Conservation (phyloP, 2,113 vertebrate species). For the Empidonax traillii region DNA sequence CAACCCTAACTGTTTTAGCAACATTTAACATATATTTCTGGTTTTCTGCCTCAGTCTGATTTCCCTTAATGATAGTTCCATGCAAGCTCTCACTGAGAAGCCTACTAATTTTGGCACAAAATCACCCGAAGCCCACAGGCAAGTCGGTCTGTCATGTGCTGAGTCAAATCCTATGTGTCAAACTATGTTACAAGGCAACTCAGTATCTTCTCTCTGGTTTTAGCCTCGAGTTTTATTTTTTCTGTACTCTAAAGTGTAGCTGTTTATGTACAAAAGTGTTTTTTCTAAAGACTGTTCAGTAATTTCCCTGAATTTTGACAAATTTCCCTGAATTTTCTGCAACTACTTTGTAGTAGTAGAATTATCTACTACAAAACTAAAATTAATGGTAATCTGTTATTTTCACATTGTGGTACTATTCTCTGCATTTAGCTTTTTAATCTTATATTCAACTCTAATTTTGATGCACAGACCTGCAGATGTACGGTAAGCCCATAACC, state of each 20-base stretch:
- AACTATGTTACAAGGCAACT: neutral
- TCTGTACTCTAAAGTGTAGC: neutral
- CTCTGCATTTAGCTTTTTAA: neutral
- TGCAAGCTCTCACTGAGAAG: neutral
- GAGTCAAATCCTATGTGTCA: constrained; percentile 45
- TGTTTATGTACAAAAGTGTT: neutral
- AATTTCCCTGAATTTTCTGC: neutral
- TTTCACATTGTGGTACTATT: neutral
- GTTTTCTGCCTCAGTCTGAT: neutral
- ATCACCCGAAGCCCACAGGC: constrained; percentile 1
- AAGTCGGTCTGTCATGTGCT: neutral
- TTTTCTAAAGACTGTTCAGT: neutral
- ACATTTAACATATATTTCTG: neutral
- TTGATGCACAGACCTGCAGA: neutral
- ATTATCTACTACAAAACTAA: neutral
- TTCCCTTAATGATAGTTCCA: neutral
- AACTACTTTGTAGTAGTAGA: no score
- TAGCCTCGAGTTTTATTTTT: constrained; percentile 9
- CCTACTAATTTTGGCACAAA: constrained; percentile 47
- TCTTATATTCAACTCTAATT: neutral
- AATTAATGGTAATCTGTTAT: neutral
- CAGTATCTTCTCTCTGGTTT: neutral
- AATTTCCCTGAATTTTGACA: neutral
- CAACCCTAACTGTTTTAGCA: neutral
- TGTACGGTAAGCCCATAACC: neutral